Evolutionary conservation across 2,113 vertebrate species (phyloP).

Genomic region (human): DNA sequence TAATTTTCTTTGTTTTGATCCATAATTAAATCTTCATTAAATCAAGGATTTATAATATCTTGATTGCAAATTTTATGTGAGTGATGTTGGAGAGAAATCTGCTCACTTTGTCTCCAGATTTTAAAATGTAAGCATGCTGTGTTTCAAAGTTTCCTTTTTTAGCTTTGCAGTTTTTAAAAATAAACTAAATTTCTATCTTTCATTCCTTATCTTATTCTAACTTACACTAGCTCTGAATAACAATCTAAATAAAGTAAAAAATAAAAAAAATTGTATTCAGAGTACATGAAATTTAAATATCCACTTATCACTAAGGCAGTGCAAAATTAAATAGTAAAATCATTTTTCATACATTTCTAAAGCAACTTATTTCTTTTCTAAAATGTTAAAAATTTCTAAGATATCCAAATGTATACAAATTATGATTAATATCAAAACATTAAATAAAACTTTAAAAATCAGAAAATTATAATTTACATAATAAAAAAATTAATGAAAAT

Average conservation of each 20-base stretch:
- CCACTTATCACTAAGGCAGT: not conserved
- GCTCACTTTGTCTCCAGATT: not conserved
- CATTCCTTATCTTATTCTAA: slow-evolving; percentile 16
- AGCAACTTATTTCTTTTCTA: not conserved
- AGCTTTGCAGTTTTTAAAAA: not conserved
- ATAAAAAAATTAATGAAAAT: not conserved
- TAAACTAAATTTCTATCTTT: not conserved
- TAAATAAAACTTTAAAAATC: not conserved
- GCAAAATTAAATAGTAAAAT: not conserved
- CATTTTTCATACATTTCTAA: not conserved
- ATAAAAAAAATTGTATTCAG: not conserved
- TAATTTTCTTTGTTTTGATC: not conserved
- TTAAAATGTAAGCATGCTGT: not conserved
- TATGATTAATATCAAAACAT: not conserved
- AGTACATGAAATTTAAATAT: not conserved
- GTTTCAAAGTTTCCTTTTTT: not conserved
- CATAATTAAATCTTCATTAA: not conserved
- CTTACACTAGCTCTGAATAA: not conserved
- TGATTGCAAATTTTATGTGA: not conserved
- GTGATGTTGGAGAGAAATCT: not conserved
- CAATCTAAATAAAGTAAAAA: not conserved
- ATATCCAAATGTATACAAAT: not conserved
- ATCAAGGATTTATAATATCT: not conserved
- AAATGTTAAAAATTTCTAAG: not conserved
- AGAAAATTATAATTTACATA: not conserved